Base-by-base conservation (phyloP, 2,888 invertebrate genomes). In the Mechanitis mazaeus region DNA sequence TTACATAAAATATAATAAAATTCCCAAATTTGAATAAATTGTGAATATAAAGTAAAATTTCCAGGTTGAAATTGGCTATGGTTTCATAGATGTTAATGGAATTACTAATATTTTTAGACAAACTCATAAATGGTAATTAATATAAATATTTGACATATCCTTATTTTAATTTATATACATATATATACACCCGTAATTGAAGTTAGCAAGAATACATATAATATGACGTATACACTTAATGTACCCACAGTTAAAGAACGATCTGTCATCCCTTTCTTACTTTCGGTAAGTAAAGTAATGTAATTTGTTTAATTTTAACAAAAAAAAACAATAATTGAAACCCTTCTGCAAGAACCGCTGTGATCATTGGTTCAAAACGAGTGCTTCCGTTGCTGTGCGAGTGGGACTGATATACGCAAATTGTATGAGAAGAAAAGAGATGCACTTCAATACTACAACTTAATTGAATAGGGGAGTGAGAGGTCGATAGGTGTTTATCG, bases 361-460 rank as follows among this genome's bases (percentile, higher is more conserved):
- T 85, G 81, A 87, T 87, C 85, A 85, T 83, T 78, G 77, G 78
- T 79, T 80, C 80, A 75, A 77, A 80, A 81, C 77, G 74, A 74
- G 72, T 76, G 83, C 85, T 87, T 86, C 87, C 86, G 86, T 85
- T 84, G 75, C 68, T 55, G 73, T 50, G 56, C 42, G 80, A 83
- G 55, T 55, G 79, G 69, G 80, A 81, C 38, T 59, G 65, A 60
- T 20, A 58, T 65, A 76, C 63, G 2, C 42, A 31, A 3, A 12
- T 35, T 20, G 5, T 20, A 0, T 2, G 4, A 53, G 75, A 64
- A 62, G 50, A 71, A 81, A 63, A 61, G 75, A 72, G 77, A 82
- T 56, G 50, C 64, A 60, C 59, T 57, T 59, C 65, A 64, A 65
- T 72, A 78, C 76, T 78, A 87, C 86, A 84, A 85, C 86, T 87